Evolutionary conservation across 2,888 invertebrate genomes (phyloP).

Genomic region (Hirtodrosophila histrioides): DNA sequence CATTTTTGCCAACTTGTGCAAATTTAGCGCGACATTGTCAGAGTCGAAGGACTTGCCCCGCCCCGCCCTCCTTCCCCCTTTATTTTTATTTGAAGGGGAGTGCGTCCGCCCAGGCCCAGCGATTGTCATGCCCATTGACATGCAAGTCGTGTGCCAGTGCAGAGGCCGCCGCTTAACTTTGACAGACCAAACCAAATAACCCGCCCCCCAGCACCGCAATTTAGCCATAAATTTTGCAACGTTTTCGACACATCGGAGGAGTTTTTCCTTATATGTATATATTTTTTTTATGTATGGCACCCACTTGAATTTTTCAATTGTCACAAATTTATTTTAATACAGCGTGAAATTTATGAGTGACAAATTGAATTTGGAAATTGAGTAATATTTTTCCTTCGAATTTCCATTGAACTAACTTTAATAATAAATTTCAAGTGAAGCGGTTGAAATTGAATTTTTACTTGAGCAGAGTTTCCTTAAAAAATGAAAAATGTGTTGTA

Average conservation of each 20-base stretch:
- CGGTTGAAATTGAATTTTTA: too few relatives aligned
- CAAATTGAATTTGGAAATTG: slow-evolving; percentile 81
- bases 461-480: too few relatives aligned
- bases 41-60: slow-evolving; percentile 31
- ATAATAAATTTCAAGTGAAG: not conserved
- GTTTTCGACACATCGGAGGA: slow-evolving; percentile 57
- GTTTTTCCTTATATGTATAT: slow-evolving; percentile 20
- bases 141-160: slow-evolving; percentile 80
- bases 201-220: slow-evolving; percentile 21
- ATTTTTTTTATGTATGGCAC: slow-evolving; percentile 22
- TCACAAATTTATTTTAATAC: slow-evolving; percentile 79
- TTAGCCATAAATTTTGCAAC: slow-evolving; percentile 75
- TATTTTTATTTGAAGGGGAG: slow-evolving; percentile 1
- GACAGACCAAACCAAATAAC: slow-evolving; percentile 69
- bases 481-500: too few relatives aligned
- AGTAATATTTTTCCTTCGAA: slow-evolving; percentile 56
- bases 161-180: slow-evolving; percentile 82
- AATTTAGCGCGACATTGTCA: slow-evolving; percentile 81
- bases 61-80: slow-evolving; percentile 4
- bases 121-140: slow-evolving; percentile 67
- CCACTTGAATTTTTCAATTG: slow-evolving; percentile 75
- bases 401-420: not conserved
- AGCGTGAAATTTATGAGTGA: slow-evolving; percentile 81
- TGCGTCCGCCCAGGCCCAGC: slow-evolving; percentile 27
- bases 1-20: slow-evolving; percentile 75